A percentile compares a stretch with the other conserved stretches of the same genome.
phyloP scores from a whole-genome alignment of 2,113 vertebrate genomes.

The Leiothrix lutea region DNA sequence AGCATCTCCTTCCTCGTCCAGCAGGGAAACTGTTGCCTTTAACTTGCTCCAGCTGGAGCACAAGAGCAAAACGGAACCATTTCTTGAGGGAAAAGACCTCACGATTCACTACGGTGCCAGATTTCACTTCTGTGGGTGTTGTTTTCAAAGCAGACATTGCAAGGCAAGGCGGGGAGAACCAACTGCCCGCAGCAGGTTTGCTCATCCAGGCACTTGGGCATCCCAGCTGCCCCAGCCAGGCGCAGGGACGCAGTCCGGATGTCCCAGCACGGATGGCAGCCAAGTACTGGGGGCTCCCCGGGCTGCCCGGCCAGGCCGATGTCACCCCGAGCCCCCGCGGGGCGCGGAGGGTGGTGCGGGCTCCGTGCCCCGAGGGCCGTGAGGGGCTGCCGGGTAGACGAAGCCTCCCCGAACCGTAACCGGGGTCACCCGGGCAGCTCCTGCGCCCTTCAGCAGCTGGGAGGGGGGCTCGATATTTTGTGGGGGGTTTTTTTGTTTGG shows the following conservation, averaged over 20 bases:
- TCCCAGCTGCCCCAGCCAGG: not conserved
- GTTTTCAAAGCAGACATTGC: not conserved
- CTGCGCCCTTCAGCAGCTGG: not conserved
- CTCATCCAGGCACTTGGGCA: not conserved
- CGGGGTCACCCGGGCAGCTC: not conserved
- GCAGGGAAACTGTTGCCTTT: not conserved
- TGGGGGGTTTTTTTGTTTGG: accelerated
- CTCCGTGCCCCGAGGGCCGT: not conserved
- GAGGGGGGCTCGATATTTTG: not conserved
- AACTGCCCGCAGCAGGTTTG: not conserved
- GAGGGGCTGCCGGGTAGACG: not conserved
- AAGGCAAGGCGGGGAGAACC: not conserved
- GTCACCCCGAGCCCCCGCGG: accelerated
- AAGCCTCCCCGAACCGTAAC: not conserved
- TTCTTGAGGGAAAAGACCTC: not conserved
- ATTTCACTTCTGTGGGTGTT: not conserved
- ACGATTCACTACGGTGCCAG: not conserved
- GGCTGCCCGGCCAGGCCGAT: not conserved
- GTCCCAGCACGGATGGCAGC: not conserved
- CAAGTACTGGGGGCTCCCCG: not conserved
- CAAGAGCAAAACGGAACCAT: not conserved
- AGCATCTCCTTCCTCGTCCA: not conserved
- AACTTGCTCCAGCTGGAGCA: not conserved
- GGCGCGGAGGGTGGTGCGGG: not conserved
- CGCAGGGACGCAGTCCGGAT: not conserved